These are phyloP conservation scores for Trididemnum nubilum DNA, from an alignment of 23 tunicate species.

Conservation along the genomic window DNA sequence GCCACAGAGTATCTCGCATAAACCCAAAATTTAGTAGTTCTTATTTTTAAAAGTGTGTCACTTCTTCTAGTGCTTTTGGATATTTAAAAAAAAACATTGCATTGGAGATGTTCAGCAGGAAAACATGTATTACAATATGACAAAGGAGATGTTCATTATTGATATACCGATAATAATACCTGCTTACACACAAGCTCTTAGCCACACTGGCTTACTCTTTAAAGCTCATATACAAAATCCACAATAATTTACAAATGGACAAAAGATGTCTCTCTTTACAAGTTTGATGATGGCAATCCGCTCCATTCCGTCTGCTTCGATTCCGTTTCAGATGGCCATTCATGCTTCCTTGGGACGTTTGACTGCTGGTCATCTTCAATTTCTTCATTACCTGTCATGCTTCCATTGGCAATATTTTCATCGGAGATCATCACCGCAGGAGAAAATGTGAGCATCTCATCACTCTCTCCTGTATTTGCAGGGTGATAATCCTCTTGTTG, in stretches of 20 bases:
- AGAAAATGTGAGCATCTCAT: background rate
- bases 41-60: too few species aligned
- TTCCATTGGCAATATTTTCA: background rate
- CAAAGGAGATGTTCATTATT: too few species aligned
- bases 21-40: too few species aligned
- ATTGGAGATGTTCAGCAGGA: too few species aligned
- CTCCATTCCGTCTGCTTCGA: background rate
- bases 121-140: too few species aligned
- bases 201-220: too few species aligned
- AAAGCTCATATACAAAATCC: background rate
- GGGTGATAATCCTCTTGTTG: background rate
- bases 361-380: background rate
- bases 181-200: too few species aligned
- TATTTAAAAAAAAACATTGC: too few species aligned
- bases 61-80: too few species aligned
- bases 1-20: too few species aligned
- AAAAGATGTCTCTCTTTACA: background rate
- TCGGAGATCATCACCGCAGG: background rate
- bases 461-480: constrained; percentile 14
- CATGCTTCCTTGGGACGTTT: background rate
- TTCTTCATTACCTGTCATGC: too few species aligned
- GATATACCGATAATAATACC: too few species aligned
- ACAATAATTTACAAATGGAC: background rate
- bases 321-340: background rate
- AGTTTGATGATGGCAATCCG: background rate